Conservation (phyloP, 1,140 invertebrate species). For the Oscheius sp. region DNA sequence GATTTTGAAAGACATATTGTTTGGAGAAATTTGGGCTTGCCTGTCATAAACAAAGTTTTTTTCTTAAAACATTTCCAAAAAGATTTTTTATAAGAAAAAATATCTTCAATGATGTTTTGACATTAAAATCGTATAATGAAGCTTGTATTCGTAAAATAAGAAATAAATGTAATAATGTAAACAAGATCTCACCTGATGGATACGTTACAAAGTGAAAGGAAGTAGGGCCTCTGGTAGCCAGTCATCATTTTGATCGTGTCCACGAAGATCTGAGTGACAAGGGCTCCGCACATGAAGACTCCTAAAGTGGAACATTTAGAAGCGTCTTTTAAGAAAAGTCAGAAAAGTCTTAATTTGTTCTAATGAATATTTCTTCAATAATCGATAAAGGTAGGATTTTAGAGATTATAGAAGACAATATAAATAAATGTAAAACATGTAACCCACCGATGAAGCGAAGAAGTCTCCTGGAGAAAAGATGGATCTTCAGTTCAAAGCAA, state of each 20-base stretch:
- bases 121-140: too few relatives aligned
- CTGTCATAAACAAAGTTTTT: too few relatives aligned
- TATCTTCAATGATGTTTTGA: too few relatives aligned
- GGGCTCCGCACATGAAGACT: slow-evolving; percentile 58
- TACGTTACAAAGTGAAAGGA: slow-evolving; percentile 59
- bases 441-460: slow-evolving; percentile 58
- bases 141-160: too few relatives aligned
- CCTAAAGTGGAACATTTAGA: slow-evolving; percentile 37
- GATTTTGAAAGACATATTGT: too few relatives aligned
- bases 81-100: too few relatives aligned
- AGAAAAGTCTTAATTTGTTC: too few relatives aligned
- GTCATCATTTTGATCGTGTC: slow-evolving; percentile 60
- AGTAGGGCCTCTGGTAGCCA: slow-evolving; percentile 59
- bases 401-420: neutral
- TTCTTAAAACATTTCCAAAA: too few relatives aligned
- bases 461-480: slow-evolving; percentile 56
- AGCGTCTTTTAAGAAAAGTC: slow-evolving; percentile 25
- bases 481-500: slow-evolving; percentile 55
- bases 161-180: too few relatives aligned
- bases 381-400: too few relatives aligned
- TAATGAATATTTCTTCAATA: too few relatives aligned
- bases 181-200: slow-evolving; percentile 49
- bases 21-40: too few relatives aligned
- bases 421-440: neutral
- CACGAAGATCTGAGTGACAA: slow-evolving; percentile 60